Evolutionary conservation across 2,888 invertebrate genomes (phyloP).

Genomic region (Willowsia nigromaculata): DNA sequence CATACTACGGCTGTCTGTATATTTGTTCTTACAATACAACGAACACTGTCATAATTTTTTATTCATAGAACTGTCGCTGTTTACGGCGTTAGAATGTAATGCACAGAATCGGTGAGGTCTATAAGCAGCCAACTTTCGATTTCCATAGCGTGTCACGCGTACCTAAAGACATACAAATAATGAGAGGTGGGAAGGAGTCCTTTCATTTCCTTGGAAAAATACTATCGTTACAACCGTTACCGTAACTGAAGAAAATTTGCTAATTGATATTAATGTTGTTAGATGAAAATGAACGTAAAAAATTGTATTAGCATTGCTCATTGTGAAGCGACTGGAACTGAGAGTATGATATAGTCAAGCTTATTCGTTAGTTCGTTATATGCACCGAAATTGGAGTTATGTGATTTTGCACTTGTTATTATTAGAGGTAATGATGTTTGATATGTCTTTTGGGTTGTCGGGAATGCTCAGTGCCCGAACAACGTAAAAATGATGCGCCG

Average conservation of each 20-base stretch:
- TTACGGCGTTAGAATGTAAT: not conserved
- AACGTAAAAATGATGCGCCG: not conserved
- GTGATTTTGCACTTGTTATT: too few species aligned
- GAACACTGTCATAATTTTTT: constrained; percentile 19
- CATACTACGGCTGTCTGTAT: not conserved
- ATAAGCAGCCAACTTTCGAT: not conserved
- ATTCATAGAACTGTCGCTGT: not conserved
- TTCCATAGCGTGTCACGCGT: not conserved
- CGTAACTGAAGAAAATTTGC: not conserved
- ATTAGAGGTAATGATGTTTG: not conserved
- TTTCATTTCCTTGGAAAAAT: not conserved
- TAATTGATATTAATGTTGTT: constrained; percentile 18
- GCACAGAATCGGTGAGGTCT: not conserved
- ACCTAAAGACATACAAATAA: not conserved
- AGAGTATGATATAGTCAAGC: not conserved
- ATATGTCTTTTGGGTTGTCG: not conserved
- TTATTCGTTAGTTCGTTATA: not conserved
- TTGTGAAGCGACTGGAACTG: not conserved
- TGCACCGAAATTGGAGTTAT: not conserved
- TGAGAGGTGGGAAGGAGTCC: too few species aligned
- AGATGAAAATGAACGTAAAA: not conserved
- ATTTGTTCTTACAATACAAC: not conserved
- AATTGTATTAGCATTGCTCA: too few species aligned
- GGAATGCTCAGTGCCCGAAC: not conserved
- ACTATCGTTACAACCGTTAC: not conserved